phyloP scores from a whole-genome alignment of 2,113 vertebrate species.

The Erythrocercus mccallii region DNA sequence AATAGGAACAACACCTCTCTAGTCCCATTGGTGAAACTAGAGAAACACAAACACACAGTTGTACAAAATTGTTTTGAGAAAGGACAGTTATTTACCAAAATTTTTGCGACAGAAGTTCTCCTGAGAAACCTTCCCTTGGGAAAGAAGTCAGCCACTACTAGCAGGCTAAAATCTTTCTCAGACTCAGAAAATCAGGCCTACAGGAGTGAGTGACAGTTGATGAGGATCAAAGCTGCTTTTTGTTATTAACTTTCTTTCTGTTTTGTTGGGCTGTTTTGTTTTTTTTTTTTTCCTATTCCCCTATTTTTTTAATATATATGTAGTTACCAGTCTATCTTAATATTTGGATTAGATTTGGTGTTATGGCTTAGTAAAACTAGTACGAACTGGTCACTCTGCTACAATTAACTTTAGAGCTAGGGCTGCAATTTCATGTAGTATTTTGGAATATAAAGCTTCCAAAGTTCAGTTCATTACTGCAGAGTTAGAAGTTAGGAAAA shows the following conservation, averaged over 20 bases:
- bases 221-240: background rate
- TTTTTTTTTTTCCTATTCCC: accelerated
- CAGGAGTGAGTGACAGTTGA: background rate
- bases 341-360: background rate
- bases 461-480: background rate
- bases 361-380: background rate
- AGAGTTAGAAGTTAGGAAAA: background rate
- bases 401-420: background rate
- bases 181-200: too few species aligned
- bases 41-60: too few species aligned
- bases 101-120: too few species aligned
- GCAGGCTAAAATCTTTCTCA: too few species aligned
- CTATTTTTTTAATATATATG: too few species aligned
- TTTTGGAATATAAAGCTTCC: background rate
- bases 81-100: too few species aligned
- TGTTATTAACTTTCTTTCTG: background rate
- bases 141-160: too few species aligned
- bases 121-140: too few species aligned
- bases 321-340: background rate
- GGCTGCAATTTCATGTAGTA: background rate
- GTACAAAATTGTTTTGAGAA: too few species aligned
- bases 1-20: too few species aligned
- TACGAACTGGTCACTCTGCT: background rate
- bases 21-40: too few species aligned
- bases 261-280: accelerated